Conservation (phyloP, 2,888 invertebrate genomes). For the Pseudeuparius sepicola region DNA sequence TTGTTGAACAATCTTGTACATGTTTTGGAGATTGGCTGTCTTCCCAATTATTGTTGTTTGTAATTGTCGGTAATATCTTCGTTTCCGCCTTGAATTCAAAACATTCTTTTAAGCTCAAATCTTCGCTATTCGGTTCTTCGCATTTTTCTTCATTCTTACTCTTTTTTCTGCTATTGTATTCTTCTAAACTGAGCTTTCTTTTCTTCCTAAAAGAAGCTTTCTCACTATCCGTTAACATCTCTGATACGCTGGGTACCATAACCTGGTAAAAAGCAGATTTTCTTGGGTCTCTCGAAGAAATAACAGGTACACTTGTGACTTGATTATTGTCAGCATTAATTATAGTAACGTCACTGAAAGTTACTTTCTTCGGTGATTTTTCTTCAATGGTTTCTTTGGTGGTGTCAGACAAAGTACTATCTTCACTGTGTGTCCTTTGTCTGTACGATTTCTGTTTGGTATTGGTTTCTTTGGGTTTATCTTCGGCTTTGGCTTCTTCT, state of each 20-base stretch:
- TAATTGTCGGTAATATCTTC: not conserved
- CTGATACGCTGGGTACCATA: constrained; percentile 20
- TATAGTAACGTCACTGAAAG: constrained; percentile 5
- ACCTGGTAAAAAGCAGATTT: constrained; percentile 7
- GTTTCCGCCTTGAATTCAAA: not conserved
- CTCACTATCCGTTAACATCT: constrained; percentile 18
- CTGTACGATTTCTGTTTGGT: not conserved
- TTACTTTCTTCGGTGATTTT: constrained; percentile 9
- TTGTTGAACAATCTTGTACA: too few species aligned
- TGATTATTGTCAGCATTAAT: too few species aligned
- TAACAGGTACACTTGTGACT: too few species aligned
- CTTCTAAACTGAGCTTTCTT: constrained; percentile 27
- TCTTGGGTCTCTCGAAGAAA: constrained; percentile 14
- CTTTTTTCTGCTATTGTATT: constrained; percentile 28
- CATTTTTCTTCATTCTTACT: constrained; percentile 4
- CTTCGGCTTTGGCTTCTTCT: not conserved
- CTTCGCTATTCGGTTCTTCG: not conserved
- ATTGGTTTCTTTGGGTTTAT: not conserved
- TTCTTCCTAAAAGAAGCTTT: constrained; percentile 11
- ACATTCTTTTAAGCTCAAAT: not conserved
- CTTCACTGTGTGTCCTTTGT: too few species aligned
- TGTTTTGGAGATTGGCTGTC: constrained; percentile 26
- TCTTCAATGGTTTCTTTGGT: constrained; percentile 11
- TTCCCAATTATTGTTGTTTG: too few species aligned
- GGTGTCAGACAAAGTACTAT: constrained; percentile 2